A percentile compares a stretch with the other conserved stretches of the same genome.
Evolutionary conservation across 2,113 vertebrate genomes (phyloP).

Genomic region (Talpa occidentalis): DNA sequence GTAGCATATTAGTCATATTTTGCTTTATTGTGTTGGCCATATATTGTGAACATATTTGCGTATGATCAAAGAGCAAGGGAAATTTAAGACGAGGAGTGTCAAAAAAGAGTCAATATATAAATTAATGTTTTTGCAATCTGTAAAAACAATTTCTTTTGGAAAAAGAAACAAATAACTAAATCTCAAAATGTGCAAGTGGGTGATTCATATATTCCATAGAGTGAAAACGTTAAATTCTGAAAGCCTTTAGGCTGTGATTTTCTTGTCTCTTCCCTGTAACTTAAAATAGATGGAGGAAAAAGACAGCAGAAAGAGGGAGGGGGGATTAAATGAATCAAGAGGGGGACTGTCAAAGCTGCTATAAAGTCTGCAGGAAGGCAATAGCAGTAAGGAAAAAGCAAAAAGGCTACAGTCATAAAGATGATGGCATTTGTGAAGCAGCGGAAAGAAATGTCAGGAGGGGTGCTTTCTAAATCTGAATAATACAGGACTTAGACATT

Average conservation of each 20-base stretch:
- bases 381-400: constrained; percentile 60
- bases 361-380: constrained; percentile 76
- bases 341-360: constrained; percentile 72
- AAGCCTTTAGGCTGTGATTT: constrained; percentile 80
- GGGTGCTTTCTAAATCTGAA: constrained; percentile 66
- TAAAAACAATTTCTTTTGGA: constrained; percentile 73
- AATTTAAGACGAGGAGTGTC: constrained; percentile 58
- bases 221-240: constrained; percentile 77
- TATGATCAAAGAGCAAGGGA: constrained; percentile 15
- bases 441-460: constrained; percentile 66
- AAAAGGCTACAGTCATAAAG: constrained; percentile 77
- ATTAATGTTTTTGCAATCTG: constrained; percentile 67
- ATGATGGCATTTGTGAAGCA: constrained; percentile 76
- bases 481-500: constrained; percentile 58
- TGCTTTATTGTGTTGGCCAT: constrained; percentile 31
- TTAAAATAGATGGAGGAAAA: constrained; percentile 78
- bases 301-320: constrained; percentile 66
- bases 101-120: constrained; percentile 63
- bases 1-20: background rate
- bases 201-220: constrained; percentile 79
- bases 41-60: constrained; percentile 28
- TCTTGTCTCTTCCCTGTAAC: constrained; percentile 79
- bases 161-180: constrained; percentile 77
- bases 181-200: constrained; percentile 70
- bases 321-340: constrained; percentile 78